These are phyloP conservation scores for Phenganax marumi DNA, from an alignment of 92 coral and sea anemone species.

Conservation along the genomic window DNA sequence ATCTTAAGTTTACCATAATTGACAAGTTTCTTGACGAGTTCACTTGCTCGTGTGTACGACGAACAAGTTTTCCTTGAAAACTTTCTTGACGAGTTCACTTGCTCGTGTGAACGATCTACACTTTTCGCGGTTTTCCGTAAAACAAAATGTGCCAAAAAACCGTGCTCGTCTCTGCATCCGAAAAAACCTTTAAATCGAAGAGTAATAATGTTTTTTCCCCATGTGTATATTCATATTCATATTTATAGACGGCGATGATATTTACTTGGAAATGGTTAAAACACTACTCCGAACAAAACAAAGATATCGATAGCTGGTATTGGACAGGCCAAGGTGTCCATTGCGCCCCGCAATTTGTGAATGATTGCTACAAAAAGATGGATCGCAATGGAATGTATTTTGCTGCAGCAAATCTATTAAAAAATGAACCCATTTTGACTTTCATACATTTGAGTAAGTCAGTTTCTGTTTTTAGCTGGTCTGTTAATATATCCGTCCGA, in stretches of 20 bases:
- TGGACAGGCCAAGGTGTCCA: not conserved
- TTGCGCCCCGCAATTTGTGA: not conserved
- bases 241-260: slow-evolving; percentile 18
- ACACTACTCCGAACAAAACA: slow-evolving; percentile 3
- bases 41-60: too few species aligned
- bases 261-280: slow-evolving; percentile 30
- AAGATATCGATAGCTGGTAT: slow-evolving; percentile 19
- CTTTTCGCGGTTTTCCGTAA: too few species aligned
- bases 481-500: not conserved
- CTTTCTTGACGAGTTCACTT: too few species aligned
- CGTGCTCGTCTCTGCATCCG: too few species aligned
- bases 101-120: too few species aligned
- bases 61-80: too few species aligned
- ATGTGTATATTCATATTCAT: not conserved
- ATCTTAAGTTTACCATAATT: too few species aligned
- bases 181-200: not conserved
- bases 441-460: slow-evolving; percentile 20
- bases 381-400: not conserved
- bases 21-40: too few species aligned
- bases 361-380: not conserved
- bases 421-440: slow-evolving; percentile 11
- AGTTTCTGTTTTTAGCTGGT: not conserved
- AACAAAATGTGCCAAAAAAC: too few species aligned
- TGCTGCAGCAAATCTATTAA: not conserved
- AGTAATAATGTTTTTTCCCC: not conserved